These are phyloP conservation scores for Lepidocyrtoides sp. DNA, from an alignment of 2,888 invertebrate species.

Conservation along the genomic window DNA sequence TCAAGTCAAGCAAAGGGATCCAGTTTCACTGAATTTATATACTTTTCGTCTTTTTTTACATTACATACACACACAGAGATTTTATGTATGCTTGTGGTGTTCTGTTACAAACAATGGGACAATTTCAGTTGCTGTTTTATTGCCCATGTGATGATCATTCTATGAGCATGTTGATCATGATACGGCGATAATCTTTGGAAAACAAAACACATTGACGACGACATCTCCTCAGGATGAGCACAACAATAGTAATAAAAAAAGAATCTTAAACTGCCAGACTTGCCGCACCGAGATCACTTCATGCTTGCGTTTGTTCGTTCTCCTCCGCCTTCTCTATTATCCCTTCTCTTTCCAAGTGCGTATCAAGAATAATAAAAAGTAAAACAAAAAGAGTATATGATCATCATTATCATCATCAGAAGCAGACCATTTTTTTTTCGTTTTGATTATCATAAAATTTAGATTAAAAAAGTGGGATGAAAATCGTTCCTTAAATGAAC, in stretches of 20 bases:
- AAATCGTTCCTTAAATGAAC: slow-evolving; percentile 71
- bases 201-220: slow-evolving; percentile 27
- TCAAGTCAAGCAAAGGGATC: slow-evolving; percentile 63
- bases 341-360: neutral
- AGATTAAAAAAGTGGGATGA: slow-evolving; percentile 70
- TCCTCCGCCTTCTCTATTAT: neutral
- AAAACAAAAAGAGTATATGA: slow-evolving; percentile 26
- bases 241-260: neutral
- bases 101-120: slow-evolving; percentile 78
- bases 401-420: neutral
- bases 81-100: slow-evolving; percentile 70
- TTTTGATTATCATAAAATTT: slow-evolving; percentile 68
- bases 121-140: slow-evolving; percentile 76
- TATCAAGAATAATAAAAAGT: slow-evolving; percentile 36
- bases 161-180: slow-evolving; percentile 69
- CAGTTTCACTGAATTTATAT: slow-evolving; percentile 74
- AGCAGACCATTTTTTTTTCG: slow-evolving; percentile 8
- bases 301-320: neutral
- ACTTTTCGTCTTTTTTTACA: no score
- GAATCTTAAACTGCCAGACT: slow-evolving; percentile 10
- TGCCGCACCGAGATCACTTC: neutral
- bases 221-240: slow-evolving; percentile 1
- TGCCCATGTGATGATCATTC: slow-evolving; percentile 69
- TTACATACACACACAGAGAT: neutral
- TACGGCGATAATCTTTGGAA: slow-evolving; percentile 58